Base-by-base conservation (phyloP, 92 coral and sea anemone genomes). In the Palythoa grandis region DNA sequence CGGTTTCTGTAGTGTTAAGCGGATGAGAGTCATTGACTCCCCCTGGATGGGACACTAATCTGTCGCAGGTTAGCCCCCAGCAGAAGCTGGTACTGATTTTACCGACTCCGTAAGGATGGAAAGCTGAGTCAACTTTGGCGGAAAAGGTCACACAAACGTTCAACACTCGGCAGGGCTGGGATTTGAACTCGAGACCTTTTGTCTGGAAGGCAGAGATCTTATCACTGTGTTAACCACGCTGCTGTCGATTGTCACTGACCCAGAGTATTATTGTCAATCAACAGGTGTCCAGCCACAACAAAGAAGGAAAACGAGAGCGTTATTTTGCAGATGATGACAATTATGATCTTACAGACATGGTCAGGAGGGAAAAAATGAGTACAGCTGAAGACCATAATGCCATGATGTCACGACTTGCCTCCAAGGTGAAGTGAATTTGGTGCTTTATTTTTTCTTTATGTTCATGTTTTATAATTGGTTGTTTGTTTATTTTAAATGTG, bases 301-400 rank as follows among this genome's bases (percentile, higher is more conserved):
- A 90, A 11, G 91, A 88, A 48, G 99, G 99, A 19, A 87, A 88
- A 67, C 90, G 99, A n/a, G 98, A 94, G 92, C 91, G 99, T 83
- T 97, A 95, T 79, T 97, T 97, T 82, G 98, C 98, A 67, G 99
- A 97, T 48, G 99, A 97, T 35, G 99, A 97, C 78, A 88, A 91
- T 25, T 92, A 93, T 72, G 97, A 94, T 68, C 87, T 97, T 75
- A 88, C 94, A 19, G 98, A 95, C 60, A 91, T 97, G 92, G 99
- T 97, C 70, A 90, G 99, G 83, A 87, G 95, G 78, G 99, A 97
- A 74, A 95, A 86, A 75, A 93, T 93, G 98, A 91, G 88, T 56
- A 95, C 98, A 5, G 94, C 96, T 3, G 98, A 92, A 86, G 99
- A 95, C 74, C 88, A 97, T n/a, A 84, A 93, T 82, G 88, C 95